Percentiles rank a stretch among this genome's conserved stretches.
Conservation (phyloP, 53 echinoderm and acorn worm species). For the Paelopatides confundens region DNA sequence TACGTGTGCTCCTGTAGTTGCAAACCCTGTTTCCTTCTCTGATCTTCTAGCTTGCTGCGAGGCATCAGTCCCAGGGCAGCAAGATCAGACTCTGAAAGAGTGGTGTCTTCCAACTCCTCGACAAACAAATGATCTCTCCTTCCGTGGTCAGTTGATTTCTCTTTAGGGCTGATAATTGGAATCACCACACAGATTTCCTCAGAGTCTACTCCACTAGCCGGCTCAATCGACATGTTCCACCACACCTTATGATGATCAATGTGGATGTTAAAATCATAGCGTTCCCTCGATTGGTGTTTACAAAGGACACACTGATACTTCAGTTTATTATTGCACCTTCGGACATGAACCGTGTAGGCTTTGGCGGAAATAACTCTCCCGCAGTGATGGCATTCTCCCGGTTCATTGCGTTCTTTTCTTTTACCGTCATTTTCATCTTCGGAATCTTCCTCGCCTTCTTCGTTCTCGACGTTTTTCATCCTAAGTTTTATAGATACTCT, state of each 20-base stretch:
- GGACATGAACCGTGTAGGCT: conserved; percentile 72
- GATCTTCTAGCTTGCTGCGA: conserved; percentile 33
- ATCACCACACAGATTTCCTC: conserved; percentile 2
- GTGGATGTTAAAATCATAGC: conserved; percentile 82
- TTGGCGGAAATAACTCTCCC: conserved; percentile 40
- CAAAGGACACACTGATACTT: conserved; percentile 83
- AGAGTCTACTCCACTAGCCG: not conserved
- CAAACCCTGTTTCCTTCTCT: not conserved
- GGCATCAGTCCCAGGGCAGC: conserved; percentile 72
- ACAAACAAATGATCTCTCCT: not conserved
- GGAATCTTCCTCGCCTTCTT: not conserved
- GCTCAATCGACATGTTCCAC: conserved; percentile 57
- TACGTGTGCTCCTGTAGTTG: conserved; percentile 9
- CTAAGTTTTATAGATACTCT: conserved; percentile 27
- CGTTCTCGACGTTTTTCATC: not conserved
- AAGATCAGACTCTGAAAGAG: conserved; percentile 58
- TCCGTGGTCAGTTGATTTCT: not conserved
- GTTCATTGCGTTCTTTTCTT: not conserved
- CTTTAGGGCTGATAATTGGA: not conserved
- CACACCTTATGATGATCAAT: conserved; percentile 93
- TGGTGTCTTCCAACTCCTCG: conserved; percentile 27
- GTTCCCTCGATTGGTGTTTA: conserved; percentile 86
- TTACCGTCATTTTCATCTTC: not conserved
- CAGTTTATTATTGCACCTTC: conserved; percentile 78
- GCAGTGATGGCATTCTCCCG: conserved; percentile 60